Conservation (phyloP, 1,140 invertebrate species). For the Frieseomelitta varia region DNA sequence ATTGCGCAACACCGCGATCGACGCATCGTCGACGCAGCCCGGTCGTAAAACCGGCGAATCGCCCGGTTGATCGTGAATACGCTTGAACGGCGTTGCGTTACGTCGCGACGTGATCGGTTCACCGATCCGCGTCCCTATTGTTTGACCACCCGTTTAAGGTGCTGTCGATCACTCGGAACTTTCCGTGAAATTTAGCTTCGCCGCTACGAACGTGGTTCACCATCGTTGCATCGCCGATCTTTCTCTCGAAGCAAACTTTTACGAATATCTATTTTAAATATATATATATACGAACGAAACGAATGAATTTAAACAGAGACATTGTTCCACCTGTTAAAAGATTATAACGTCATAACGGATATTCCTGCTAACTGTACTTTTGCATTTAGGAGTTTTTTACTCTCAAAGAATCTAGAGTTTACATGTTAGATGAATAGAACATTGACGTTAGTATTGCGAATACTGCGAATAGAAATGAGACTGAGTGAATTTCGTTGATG, state of each 20-base stretch:
- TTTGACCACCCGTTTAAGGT: neutral
- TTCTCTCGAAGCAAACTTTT: too few species aligned
- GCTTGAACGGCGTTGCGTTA: neutral
- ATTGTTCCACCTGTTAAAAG: too few species aligned
- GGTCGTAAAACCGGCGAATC: slow-evolving; percentile 64
- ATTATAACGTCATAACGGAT: too few species aligned
- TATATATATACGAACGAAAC: too few species aligned
- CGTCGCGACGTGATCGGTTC: neutral
- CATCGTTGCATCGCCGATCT: too few species aligned
- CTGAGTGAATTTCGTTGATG: neutral
- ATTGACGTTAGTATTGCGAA: neutral
- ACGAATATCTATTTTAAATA: too few species aligned
- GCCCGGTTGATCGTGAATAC: slow-evolving; percentile 30
- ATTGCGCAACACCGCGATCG: slow-evolving; percentile 37
- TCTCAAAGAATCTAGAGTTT: neutral
- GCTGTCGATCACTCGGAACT: neutral
- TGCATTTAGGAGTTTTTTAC: neutral
- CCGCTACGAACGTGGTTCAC: too few species aligned
- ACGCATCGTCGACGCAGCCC: slow-evolving; percentile 26
- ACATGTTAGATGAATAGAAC: neutral
- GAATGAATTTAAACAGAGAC: too few species aligned
- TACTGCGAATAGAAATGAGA: neutral
- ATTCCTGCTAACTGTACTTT: too few species aligned
- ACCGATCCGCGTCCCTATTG: too few species aligned
- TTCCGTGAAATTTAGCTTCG: neutral